phyloP scores from a whole-genome alignment of 2,113 vertebrate species.

The Chaetodon trifascialis region DNA sequence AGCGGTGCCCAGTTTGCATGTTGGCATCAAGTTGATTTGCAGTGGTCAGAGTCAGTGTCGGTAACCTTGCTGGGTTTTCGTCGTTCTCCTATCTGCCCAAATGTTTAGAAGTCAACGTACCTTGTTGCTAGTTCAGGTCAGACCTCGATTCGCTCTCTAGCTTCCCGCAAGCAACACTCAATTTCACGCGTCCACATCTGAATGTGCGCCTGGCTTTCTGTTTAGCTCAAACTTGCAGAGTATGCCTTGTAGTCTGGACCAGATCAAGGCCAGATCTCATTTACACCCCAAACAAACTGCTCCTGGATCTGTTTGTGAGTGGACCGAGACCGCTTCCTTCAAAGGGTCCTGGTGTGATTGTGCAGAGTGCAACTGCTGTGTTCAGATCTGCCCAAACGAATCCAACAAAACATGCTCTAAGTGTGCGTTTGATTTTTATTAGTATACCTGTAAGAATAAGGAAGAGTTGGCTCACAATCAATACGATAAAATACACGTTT shows the following conservation, averaged over 20 bases:
- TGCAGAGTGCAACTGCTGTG: neutral
- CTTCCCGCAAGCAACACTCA: neutral
- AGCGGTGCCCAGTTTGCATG: neutral
- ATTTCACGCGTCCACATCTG: neutral
- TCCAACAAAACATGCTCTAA: too few species aligned
- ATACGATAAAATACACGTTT: neutral
- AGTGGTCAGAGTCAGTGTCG: neutral
- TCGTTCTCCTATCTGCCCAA: neutral
- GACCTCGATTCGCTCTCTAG: neutral
- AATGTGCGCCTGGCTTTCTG: neutral
- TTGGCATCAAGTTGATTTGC: neutral
- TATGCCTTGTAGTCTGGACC: constrained; percentile 4
- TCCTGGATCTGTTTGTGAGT: neutral
- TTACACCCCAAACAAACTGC: neutral
- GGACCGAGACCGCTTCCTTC: neutral
- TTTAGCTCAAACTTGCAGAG: neutral
- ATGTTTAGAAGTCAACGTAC: neutral
- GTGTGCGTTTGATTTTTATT: neutral
- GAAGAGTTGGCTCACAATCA: neutral
- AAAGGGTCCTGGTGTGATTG: neutral
- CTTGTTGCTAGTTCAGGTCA: neutral
- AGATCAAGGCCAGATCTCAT: neutral
- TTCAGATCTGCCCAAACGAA: neutral
- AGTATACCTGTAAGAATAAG: neutral
- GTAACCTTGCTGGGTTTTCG: neutral